phyloP scores from a whole-genome alignment of 2,113 vertebrate species.

The Prionailurus viverrinus region DNA sequence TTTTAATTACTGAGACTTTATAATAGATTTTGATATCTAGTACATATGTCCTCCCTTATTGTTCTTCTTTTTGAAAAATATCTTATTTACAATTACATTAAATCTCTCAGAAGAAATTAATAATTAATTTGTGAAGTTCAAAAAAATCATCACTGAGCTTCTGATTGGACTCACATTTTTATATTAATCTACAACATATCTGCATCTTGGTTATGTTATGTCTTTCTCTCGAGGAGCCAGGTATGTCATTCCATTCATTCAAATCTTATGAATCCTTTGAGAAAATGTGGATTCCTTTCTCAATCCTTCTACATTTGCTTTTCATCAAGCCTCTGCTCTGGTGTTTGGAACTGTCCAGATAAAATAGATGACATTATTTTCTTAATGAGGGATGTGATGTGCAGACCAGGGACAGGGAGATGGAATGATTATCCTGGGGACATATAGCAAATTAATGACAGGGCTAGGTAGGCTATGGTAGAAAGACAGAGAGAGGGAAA shows the following conservation, averaged over 20 bases:
- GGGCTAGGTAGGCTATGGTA: background rate
- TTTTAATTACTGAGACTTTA: background rate
- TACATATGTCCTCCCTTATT: background rate
- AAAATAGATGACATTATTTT: conserved; percentile 33
- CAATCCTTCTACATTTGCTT: background rate
- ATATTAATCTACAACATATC: background rate
- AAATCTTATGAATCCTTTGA: background rate
- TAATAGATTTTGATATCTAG: background rate
- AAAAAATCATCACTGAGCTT: background rate
- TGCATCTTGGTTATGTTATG: background rate
- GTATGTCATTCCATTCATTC: background rate
- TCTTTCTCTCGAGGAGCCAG: background rate
- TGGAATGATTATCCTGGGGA: background rate
- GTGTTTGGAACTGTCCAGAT: background rate
- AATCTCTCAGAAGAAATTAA: conserved; percentile 34
- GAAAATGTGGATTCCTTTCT: background rate
- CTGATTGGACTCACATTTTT: conserved; percentile 31
- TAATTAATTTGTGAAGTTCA: conserved; percentile 37
- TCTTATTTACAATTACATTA: conserved; percentile 29
- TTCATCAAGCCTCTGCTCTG: background rate
- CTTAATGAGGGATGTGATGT: background rate
- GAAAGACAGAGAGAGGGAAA: background rate
- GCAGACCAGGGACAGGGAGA: background rate
- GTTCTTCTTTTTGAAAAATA: background rate
- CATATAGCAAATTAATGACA: background rate